phyloP scores from a whole-genome alignment of 2,113 vertebrate genomes.

The Rousettus leschenaultii region DNA sequence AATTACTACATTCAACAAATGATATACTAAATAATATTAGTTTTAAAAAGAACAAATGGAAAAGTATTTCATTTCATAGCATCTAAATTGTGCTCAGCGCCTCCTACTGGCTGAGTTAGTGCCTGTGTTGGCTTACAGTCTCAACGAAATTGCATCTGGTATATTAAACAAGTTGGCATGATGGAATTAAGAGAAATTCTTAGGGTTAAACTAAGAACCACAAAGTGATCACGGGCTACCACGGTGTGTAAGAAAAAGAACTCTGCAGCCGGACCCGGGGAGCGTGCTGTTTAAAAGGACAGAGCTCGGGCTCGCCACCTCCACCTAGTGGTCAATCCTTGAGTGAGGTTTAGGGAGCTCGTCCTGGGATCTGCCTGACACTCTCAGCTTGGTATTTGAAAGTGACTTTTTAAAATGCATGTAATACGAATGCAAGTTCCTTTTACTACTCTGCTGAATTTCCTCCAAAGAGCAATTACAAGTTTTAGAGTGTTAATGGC shows the following conservation, averaged over 20 bases:
- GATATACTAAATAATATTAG: neutral
- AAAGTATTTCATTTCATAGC: neutral
- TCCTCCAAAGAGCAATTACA: neutral
- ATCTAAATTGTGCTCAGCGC: neutral
- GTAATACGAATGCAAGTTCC: neutral
- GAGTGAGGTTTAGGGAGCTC: neutral
- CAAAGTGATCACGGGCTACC: neutral
- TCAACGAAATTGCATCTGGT: neutral
- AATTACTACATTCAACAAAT: neutral
- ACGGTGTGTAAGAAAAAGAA: neutral
- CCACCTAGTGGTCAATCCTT: neutral
- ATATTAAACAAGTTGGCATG: neutral
- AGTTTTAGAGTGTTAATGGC: neutral
- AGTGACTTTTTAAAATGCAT: neutral
- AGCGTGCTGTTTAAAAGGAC: no score
- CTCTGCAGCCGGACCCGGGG: neutral
- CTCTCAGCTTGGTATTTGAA: neutral
- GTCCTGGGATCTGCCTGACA: accelerated
- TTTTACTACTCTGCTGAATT: neutral
- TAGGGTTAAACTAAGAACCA: neutral
- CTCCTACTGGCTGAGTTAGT: neutral
- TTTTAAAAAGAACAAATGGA: neutral
- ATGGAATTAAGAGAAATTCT: neutral
- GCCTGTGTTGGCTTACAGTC: neutral
- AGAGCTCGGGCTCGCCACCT: neutral